A percentile compares a stretch with the other conserved stretches of the same genome.
Conservation (phyloP, 2,888 invertebrate species). For the Rosalia funebris region DNA sequence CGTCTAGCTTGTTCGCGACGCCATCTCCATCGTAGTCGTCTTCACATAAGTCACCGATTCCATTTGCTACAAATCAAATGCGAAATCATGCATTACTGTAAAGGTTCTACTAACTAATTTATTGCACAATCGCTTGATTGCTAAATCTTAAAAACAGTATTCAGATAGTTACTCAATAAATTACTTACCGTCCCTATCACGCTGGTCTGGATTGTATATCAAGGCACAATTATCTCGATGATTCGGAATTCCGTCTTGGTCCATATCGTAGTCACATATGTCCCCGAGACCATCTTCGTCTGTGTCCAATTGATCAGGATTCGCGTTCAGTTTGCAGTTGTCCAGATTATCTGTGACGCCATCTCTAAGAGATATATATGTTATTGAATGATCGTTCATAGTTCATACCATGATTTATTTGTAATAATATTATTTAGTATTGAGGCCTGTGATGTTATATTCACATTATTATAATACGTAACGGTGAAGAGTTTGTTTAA, state of each 20-base stretch:
- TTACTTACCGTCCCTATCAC: conserved; percentile 72
- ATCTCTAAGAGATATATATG: conserved; percentile 65
- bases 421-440: no score
- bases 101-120: neutral
- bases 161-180: neutral
- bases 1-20: conserved; percentile 86
- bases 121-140: neutral
- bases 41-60: conserved; percentile 85
- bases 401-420: no score
- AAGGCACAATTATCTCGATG: conserved; percentile 82
- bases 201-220: conserved; percentile 82
- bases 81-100: neutral
- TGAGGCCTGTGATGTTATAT: no score
- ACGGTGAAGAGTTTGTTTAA: no score
- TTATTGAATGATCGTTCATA: neutral
- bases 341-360: conserved; percentile 88
- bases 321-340: conserved; percentile 86
- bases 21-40: conserved; percentile 88
- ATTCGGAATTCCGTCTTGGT: conserved; percentile 84
- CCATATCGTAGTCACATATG: conserved; percentile 87
- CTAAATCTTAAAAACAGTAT: neutral
- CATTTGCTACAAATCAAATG: conserved; percentile 72
- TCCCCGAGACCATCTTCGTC: conserved; percentile 85
- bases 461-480: no score
- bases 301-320: conserved; percentile 88